phyloP scores from a whole-genome alignment of 2,113 vertebrate species.

The Numida meleagris region DNA sequence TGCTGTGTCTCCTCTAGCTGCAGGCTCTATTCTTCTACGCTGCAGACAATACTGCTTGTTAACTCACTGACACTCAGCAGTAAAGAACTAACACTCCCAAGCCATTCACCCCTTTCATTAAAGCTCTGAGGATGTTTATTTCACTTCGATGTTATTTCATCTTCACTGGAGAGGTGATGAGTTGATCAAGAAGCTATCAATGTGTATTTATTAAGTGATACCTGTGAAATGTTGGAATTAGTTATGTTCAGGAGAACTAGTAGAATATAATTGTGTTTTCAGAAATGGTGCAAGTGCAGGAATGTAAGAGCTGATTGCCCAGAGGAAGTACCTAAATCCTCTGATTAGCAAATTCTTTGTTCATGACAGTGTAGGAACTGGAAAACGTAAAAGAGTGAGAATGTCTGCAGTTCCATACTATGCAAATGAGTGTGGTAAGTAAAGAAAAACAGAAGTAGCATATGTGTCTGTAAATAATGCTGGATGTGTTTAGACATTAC shows the following conservation, averaged over 20 bases:
- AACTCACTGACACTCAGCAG: conserved; percentile 32
- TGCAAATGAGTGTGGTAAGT: neutral
- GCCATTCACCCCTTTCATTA: neutral
- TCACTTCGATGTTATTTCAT: neutral
- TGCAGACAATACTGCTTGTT: conserved; percentile 47
- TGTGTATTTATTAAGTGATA: neutral
- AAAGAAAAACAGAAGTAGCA: neutral
- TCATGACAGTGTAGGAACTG: neutral
- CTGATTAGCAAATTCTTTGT: neutral
- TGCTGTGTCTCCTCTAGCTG: neutral
- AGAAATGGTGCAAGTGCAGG: neutral
- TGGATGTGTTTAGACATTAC: neutral
- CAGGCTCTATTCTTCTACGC: conserved; percentile 23
- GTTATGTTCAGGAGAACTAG: neutral
- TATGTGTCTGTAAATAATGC: neutral
- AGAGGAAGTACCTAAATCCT: neutral
- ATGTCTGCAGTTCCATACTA: neutral
- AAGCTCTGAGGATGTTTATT: neutral
- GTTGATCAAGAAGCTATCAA: neutral
- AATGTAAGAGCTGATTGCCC: neutral
- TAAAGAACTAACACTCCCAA: neutral
- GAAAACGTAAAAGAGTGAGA: neutral
- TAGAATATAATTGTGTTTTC: neutral
- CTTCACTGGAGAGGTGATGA: neutral
- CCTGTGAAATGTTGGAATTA: neutral